Evolutionary conservation across 2,888 invertebrate genomes (phyloP).

Genomic region (Chaitophorus viminalis): DNA sequence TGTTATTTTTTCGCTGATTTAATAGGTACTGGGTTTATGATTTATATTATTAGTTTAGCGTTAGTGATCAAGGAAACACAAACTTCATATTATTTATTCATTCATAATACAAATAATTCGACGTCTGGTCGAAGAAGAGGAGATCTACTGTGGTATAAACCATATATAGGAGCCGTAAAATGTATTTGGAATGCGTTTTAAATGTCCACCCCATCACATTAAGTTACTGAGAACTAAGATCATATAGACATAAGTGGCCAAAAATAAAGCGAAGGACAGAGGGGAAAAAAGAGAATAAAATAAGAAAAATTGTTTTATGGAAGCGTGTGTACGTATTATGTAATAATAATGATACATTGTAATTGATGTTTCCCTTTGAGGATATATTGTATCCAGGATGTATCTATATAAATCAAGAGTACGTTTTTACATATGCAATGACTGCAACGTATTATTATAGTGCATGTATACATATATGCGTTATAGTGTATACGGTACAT

Average conservation of each 20-base stretch:
- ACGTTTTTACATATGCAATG: not conserved
- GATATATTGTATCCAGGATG: no score
- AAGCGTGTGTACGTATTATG: no score
- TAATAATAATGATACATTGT: not conserved
- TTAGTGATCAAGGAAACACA: no score
- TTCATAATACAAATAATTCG: no score
- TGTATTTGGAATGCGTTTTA: not conserved
- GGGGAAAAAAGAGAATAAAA: not conserved
- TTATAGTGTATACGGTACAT: not conserved
- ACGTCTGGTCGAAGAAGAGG: no score
- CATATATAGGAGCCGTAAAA: no score
- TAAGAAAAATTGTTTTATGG: not conserved
- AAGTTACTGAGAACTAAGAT: not conserved
- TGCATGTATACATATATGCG: no score
- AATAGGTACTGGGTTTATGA: no score
- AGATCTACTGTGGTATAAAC: no score
- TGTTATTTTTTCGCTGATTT: no score
- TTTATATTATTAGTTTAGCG: no score
- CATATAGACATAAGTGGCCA: not conserved
- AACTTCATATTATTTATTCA: no score
- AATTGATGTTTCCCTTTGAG: constrained; percentile 11
- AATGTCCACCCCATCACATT: not conserved
- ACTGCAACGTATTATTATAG: not conserved
- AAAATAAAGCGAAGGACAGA: not conserved
- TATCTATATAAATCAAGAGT: constrained; percentile 14